A percentile compares a stretch with the other conserved stretches of the same genome.
These are phyloP conservation scores for Apostichopus parvimensis DNA, from an alignment of 35 echinoderm and acorn worm genomes.

Conservation along the genomic window DNA sequence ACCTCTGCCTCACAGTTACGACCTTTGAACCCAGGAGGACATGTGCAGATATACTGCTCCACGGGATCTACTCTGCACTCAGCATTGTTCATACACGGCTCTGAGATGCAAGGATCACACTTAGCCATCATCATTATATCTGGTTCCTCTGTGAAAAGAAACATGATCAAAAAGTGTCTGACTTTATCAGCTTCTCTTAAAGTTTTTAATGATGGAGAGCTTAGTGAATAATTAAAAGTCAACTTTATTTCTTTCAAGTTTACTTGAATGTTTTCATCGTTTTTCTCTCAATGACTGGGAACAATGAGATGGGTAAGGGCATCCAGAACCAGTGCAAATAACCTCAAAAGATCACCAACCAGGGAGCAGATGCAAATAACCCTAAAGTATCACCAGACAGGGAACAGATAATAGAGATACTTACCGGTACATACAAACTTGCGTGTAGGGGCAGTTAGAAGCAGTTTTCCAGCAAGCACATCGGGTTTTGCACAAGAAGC, in stretches of 20 bases:
- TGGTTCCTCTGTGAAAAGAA: conserved; percentile 67
- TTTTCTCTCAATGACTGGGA: too few species aligned
- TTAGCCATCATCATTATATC: conserved; percentile 80
- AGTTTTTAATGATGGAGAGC: too few species aligned
- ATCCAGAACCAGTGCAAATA: too few species aligned
- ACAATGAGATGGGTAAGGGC: too few species aligned
- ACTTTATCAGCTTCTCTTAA: too few species aligned
- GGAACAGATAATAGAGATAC: neutral
- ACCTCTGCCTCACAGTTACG: conserved; percentile 90
- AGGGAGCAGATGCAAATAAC: too few species aligned
- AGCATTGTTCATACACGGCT: conserved; percentile 79
- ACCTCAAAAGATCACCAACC: too few species aligned
- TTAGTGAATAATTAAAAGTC: too few species aligned
- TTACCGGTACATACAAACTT: conserved; percentile 91
- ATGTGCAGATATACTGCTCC: conserved; percentile 77
- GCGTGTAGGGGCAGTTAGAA: conserved; percentile 91
- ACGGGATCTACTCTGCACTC: conserved; percentile 66
- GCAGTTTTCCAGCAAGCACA: conserved; percentile 79
- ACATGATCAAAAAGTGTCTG: neutral
- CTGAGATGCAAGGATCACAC: conserved; percentile 91
- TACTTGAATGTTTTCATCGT: too few species aligned
- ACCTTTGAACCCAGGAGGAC: conserved; percentile 88
- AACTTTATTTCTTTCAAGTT: too few species aligned
- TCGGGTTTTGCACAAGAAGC: conserved; percentile 85
- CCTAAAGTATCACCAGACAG: too few species aligned